Evolutionary conservation across 2,113 vertebrate species (phyloP), one percentile per base, ranked within the genome.

Genomic region (Puffinus mauretanicus): DNA sequence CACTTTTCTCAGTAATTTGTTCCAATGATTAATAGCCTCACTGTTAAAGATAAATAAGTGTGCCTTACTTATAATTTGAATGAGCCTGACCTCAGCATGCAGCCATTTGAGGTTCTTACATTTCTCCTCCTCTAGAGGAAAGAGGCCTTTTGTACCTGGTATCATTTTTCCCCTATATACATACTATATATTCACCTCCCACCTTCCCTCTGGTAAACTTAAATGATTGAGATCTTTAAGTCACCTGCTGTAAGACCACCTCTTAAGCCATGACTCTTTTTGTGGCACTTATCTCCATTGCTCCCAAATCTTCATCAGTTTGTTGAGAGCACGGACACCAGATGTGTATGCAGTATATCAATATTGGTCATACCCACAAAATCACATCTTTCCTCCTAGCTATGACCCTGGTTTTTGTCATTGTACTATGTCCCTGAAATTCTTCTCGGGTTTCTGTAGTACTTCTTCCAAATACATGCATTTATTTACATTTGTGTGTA

Each of bases 11-110:
- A 71, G 88, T 94, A 90, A 93, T 96, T 94, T 95, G 55, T 82
- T 94, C 72, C 61, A 75, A 55, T 92, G 96, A 96, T 96, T 94
- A 96, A 97, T 95, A 86, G 88, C 82, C 61, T 82, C 40, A 78
- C 65, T 36, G 72, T 64, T 93, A 88, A 91, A 93, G 80, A 97
- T 73, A 95, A 96, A 69, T 80, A 96, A 94, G 82, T 29, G 30
- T 80, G 66, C 78, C 62, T 91, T 69, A 55, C 62, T 89, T 79
- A 75, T 94, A 82, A 96, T 88, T 57, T 76, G 89, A 89, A 91
- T 64, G 78, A 96, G 90, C 54, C 62, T 90, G 93, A 94, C 78
- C 61, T 96, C 94, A 95, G 94, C 95, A 91, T 27, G 61, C 52
- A 88, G 87, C 27, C 57, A 70, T 82, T 40, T 36, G 26, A 79